Base-by-base conservation (phyloP, 1,140 invertebrate species). In the Aphelinus atriplicis region DNA sequence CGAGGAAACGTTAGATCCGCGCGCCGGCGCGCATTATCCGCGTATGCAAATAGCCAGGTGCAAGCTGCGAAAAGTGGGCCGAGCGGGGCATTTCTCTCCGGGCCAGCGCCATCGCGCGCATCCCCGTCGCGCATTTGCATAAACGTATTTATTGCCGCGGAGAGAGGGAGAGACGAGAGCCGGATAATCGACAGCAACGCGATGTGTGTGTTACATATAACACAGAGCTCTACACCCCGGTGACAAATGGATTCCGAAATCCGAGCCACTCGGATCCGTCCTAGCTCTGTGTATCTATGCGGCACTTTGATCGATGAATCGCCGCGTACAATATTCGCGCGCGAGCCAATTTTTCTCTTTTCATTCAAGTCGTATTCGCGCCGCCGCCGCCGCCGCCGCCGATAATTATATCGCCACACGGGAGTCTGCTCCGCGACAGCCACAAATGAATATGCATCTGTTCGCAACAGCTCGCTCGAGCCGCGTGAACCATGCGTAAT, bases 241-340 rank as follows among this genome's bases (percentile, higher is more conserved):
- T 87, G 86, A 87, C 84, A 87, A 87, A 86, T 86, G 85, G 83
- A 83, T 86, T 81, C 83, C 63, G 76, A 71, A 82, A 80, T 77
- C 76, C 60, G 73, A 73, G 77, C 79, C 79, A 83, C 79, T 83
- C 79, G 80, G 83, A 84, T 80, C 70, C 75, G 69, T 75, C 78
- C 70, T 63, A 26, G 26, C 51, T 9, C 9, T 53, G 4, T 4
- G 51, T 9, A 9, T 53, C 51, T 60, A 10, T 3, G 58, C 42
- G 60, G 55, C 56, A 74, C 75, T 80, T 83, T 88, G 86, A 88
- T 88, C 75, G 84, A 88, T 87, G 83, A 78, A 81, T 47, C n/a
- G 63, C 6, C 47, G 47, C 84, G 83, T 87, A 79, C 83, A 85
- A 87, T 86, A 82, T 82, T 86, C 80, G 80, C 81, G 77, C 75